A percentile compares a stretch with the other conserved stretches of the same genome.
These are phyloP conservation scores for Acholoe squamosa DNA, from an alignment of 2,888 invertebrate species.

Conservation along the genomic window DNA sequence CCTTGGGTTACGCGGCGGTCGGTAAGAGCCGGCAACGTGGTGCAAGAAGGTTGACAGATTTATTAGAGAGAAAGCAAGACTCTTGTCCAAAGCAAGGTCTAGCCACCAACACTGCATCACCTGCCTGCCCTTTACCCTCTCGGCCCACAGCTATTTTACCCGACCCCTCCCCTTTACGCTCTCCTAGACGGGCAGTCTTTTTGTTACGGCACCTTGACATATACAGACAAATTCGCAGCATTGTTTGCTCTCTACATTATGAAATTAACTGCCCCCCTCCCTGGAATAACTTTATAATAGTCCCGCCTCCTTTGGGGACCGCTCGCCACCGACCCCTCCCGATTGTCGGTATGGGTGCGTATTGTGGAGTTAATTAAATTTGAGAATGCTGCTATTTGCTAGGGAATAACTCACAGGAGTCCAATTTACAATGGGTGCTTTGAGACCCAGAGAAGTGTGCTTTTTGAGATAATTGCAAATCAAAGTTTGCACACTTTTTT, in stretches of 20 bases:
- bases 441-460: constrained; percentile 3
- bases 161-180: constrained; percentile 29
- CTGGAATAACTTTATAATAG: constrained; percentile 48
- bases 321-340: not conserved
- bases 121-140: constrained; percentile 58
- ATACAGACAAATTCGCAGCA: constrained; percentile 42
- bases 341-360: not conserved
- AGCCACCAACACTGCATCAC: not conserved
- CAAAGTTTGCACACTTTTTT: constrained; percentile 36
- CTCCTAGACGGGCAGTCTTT: constrained; percentile 34
- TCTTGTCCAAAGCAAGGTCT: constrained; percentile 44
- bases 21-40: constrained; percentile 45
- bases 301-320: constrained; percentile 40
- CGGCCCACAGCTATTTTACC: constrained; percentile 49
- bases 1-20: not conserved
- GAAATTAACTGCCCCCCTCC: constrained; percentile 24
- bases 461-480: constrained; percentile 54
- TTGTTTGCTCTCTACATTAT: constrained; percentile 50
- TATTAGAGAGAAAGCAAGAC: constrained; percentile 52
- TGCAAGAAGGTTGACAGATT: constrained; percentile 31
- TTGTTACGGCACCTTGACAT: constrained; percentile 45
- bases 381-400: constrained; percentile 38
- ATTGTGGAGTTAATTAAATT: constrained; percentile 52
- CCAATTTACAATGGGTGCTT: constrained; percentile 17
- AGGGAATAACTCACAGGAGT: constrained; percentile 39